Evolutionary conservation across 2,113 vertebrate species (phyloP).

Genomic region (Penelope pileata): DNA sequence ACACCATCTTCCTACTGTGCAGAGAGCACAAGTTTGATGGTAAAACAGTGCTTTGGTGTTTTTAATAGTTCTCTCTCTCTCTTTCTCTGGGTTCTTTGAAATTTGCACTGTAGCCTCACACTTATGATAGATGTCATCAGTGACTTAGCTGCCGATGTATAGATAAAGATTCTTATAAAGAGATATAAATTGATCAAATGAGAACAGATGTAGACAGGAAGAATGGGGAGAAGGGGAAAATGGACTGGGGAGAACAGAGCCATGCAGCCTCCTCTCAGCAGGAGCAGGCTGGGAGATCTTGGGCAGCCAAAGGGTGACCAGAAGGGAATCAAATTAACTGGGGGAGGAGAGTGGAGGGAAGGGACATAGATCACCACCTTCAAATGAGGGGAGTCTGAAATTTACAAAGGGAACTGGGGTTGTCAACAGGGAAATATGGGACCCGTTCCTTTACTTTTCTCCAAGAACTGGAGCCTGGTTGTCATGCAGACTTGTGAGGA

Average conservation of each 20-base stretch:
- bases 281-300: not conserved
- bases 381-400: not conserved
- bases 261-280: not conserved
- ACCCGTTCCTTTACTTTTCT: not conserved
- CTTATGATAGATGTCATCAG: not conserved
- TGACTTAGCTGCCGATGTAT: not conserved
- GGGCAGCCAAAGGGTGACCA: not conserved
- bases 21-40: not conserved
- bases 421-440: not conserved
- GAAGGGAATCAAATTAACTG: not conserved
- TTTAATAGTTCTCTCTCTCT: not conserved
- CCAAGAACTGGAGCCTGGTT: not conserved
- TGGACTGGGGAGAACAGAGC: accelerated
- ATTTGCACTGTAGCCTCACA: not conserved
- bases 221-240: not conserved
- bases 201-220: not conserved
- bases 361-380: not conserved
- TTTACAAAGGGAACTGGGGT: not conserved
- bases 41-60: not conserved
- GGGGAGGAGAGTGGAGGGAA: not conserved
- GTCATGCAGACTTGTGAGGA: not conserved
- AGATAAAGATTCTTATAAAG: not conserved
- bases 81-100: not conserved
- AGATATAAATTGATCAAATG: not conserved
- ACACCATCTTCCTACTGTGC: not conserved